Base-by-base conservation (phyloP, 2,888 invertebrate genomes). In the Tryphoninae sp. region DNA sequence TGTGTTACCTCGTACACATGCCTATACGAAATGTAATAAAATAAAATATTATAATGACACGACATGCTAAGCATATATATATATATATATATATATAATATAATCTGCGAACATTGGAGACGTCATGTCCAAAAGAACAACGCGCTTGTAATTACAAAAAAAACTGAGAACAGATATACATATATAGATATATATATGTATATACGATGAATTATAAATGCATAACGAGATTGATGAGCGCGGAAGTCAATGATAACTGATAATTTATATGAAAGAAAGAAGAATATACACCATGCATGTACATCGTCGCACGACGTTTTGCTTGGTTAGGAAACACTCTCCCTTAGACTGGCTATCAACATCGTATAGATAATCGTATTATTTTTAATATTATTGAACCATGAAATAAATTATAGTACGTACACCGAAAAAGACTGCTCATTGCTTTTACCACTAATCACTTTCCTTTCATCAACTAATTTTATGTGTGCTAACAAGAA, bases 331-430 rank as follows among this genome's bases (percentile, higher is more conserved):
- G 76, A 85, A 87, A 86, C 84, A 62, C 13, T 40, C 33, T n/a
- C 58, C 9, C 62, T 77, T 88, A 88, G 87, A 88, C 86, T 86
- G 33, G 88, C 88, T 87, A 85, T 82, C 81, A 81, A 86, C 86
- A 87, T 87, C 53, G 11, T 33, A 67, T 45, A 77, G 79, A 85
- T 85, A 84, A 83, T 79, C 61, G 53, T 81, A 86, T 87, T 87
- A 87, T 88, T 87, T 87, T 86, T 87, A 86, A 86, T 87, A 87
- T 84, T 85, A 86, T 86, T 85, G 82, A 86, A 86, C 83, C 80
- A 65, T 85, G 78, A 84, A 89, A 89, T 89, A 88, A 89, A 89
- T 89, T 88, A 88, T 88, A 80, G 67, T 40, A 19, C 42, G 40
- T 55, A 42, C 58, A 59, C 42, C 58, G 45, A 49, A 49, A 19